Evolutionary conservation across 2,113 vertebrate species (phyloP).

Genomic region (Canis aureus): DNA sequence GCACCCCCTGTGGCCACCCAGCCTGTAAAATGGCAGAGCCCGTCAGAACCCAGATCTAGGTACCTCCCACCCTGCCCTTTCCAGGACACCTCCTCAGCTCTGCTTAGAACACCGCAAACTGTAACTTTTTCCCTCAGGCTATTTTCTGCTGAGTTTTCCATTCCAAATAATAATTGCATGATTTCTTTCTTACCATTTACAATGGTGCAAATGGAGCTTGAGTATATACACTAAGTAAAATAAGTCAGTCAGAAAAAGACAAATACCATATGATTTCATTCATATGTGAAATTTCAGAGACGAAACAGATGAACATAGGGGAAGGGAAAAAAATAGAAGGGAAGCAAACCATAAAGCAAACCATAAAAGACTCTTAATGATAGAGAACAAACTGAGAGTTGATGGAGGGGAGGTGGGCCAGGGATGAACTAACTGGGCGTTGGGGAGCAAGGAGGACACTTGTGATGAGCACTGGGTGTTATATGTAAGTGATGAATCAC

Average conservation of each 20-base stretch:
- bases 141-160: background rate
- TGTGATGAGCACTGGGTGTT: background rate
- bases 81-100: background rate
- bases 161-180: background rate
- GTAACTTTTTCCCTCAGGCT: background rate
- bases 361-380: background rate
- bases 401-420: background rate
- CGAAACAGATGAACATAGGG: background rate
- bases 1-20: background rate
- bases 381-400: background rate
- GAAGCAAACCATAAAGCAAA: background rate
- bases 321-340: background rate
- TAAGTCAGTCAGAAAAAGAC: background rate
- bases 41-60: background rate
- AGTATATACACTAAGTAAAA: background rate
- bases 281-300: background rate
- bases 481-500: background rate
- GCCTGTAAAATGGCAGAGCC: background rate
- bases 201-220: background rate
- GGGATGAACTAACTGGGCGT: background rate
- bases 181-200: background rate
- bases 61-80: background rate
- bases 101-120: background rate
- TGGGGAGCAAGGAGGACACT: no score
- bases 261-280: background rate